phyloP scores from a whole-genome alignment of 2,888 invertebrate species.

The Catocala nupta region DNA sequence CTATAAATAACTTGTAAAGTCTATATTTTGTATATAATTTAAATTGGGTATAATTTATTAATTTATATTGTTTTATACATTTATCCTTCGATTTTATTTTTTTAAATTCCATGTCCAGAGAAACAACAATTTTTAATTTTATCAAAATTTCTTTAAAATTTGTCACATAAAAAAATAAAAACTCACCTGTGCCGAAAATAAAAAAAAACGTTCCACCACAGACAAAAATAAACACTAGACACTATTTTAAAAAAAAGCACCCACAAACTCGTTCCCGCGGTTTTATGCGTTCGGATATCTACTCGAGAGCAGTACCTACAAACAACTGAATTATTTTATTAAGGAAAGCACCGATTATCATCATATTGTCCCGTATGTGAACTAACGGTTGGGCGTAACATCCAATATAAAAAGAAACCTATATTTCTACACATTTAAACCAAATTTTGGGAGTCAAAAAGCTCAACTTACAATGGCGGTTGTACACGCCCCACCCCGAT shows the following conservation, averaged over 20 bases:
- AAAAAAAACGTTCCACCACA: conserved; percentile 29
- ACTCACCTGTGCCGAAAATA: conserved; percentile 19
- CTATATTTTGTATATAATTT: no score
- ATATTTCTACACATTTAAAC: conserved; percentile 22
- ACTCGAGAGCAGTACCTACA: conserved; percentile 54
- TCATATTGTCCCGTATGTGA: conserved; percentile 78
- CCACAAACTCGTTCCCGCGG: conserved; percentile 43
- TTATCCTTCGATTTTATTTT: no score
- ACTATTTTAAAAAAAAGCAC: conserved; percentile 41
- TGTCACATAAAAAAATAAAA: not conserved
- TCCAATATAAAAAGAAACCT: conserved; percentile 36
- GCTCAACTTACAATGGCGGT: conserved; percentile 38
- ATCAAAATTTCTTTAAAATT: no score
- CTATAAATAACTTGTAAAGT: no score
- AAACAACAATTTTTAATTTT: no score
- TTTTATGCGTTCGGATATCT: conserved; percentile 57
- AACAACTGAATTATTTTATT: conserved; percentile 85
- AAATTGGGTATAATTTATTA: no score
- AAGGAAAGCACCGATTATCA: conserved; percentile 76
- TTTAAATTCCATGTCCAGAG: no score
- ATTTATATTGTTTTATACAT: no score
- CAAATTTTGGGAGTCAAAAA: conserved; percentile 18
- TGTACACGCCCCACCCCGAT: conserved; percentile 65
- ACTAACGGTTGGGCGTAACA: conserved; percentile 73
- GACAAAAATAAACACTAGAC: conserved; percentile 42